Base-by-base conservation (phyloP, 2,113 vertebrate species). In the Plestiodon gilberti region DNA sequence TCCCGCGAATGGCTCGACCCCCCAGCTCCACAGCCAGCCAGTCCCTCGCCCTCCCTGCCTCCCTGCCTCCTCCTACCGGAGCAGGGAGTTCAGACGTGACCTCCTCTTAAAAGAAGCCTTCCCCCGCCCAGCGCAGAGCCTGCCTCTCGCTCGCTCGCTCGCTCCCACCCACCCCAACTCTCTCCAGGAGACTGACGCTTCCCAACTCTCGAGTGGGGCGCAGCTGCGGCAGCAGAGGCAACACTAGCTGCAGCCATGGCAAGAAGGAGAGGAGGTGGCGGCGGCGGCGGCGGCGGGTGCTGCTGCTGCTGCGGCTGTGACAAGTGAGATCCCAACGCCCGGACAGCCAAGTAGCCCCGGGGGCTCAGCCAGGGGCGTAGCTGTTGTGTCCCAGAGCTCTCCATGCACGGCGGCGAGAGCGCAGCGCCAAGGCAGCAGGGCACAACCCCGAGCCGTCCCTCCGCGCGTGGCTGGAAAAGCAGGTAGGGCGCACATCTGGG, bases 281-380 rank as follows among this genome's bases (percentile, higher is more conserved):
- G 59, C 28, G 76, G 65, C 3, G 48, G 52, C 14, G 40, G 57
- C 9, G 82, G 59, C 25, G 33, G 23, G 6, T 13, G 67, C 13
- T 18, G n/a, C 7, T 2, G n/a, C 7, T 28, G 65, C 65, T 1
- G 64, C 1, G 65, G 62, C 43, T 3, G 61, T 10, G 62, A 30
- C 83, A 30, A 85, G 65, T 78, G 25, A 79, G 84, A 7, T 40
- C 52, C 28, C 76, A n/a, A 11, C 65, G 65, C 7, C 64, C 48
- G 33, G 28, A 22, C 35, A 2, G 70, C 35, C 55, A 11, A 76
- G 33, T 23, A 70, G 69, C 28, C 55, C 20, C 70, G 82, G 82
- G 81, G 81, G 38, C 70, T 35, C 82, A 83, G 82, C 38, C 28
- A 23, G 74, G 61, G 73, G 61, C 83, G 61, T 78, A 17, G 73